Conservation (phyloP, 2,888 invertebrate genomes). For the Leucophenga maculata region DNA sequence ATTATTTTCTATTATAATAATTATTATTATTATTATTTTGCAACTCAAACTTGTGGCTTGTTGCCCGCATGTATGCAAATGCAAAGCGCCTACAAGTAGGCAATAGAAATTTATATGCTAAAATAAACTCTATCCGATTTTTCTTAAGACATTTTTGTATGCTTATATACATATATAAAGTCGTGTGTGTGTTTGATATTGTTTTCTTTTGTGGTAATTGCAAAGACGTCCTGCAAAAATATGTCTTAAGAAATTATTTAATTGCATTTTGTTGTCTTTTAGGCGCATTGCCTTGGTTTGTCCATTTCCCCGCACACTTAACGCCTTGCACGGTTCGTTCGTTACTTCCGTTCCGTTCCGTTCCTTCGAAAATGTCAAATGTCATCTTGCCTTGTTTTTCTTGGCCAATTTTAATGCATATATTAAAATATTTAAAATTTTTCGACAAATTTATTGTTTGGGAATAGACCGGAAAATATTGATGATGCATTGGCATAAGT, state of each 20-base stretch:
- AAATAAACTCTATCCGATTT: constrained; percentile 47
- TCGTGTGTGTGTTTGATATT: background rate
- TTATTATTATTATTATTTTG: constrained; percentile 37
- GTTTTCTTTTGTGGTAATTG: constrained; percentile 26
- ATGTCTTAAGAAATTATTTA: constrained; percentile 56
- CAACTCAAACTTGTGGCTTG: constrained; percentile 24
- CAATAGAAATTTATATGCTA: constrained; percentile 54
- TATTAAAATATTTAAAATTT: constrained; percentile 1
- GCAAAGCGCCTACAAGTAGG: constrained; percentile 47
- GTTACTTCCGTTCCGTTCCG: too few species aligned
- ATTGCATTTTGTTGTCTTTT: constrained; percentile 54
- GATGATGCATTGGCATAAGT: too few species aligned
- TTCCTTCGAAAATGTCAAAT: background rate
- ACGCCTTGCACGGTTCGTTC: too few species aligned
- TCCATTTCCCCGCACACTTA: too few species aligned
- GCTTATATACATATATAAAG: background rate
- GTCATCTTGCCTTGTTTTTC: constrained; percentile 22
- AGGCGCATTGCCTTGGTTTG: background rate
- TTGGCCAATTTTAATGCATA: too few species aligned
- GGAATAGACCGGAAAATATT: too few species aligned
- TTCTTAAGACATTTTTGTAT: constrained; percentile 52
- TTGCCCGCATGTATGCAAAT: constrained; percentile 24
- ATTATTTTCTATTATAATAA: constrained; percentile 37
- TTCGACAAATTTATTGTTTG: background rate
- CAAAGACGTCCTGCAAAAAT: constrained; percentile 26